These are phyloP conservation scores for Prietella phreatophila DNA, from an alignment of 2,113 vertebrate genomes.

Conservation along the genomic window DNA sequence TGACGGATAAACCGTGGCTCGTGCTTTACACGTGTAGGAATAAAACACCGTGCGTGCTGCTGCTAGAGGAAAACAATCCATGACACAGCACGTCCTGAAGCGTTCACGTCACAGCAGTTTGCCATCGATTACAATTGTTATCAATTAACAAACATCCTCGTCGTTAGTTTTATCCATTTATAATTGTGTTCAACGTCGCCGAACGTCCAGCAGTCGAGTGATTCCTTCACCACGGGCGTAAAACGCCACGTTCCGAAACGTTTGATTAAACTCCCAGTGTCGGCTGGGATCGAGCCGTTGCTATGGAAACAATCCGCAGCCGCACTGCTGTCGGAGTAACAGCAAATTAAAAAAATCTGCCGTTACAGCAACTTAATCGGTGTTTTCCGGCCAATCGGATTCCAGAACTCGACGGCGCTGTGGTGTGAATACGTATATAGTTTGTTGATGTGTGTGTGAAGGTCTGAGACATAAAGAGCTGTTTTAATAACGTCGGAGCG, in stretches of 20 bases:
- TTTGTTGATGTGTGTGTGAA: neutral
- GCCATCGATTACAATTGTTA: neutral
- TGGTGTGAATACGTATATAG: neutral
- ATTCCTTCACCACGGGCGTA: neutral
- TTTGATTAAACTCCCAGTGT: neutral
- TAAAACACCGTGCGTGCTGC: neutral
- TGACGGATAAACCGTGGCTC: constrained; percentile 25
- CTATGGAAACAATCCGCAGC: neutral
- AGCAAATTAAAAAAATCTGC: too few species aligned
- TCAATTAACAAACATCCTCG: neutral
- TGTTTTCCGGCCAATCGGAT: neutral
- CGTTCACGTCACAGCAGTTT: neutral
- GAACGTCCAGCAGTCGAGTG: neutral
- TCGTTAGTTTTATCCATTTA: neutral
- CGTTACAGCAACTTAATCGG: neutral
- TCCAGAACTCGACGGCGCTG: neutral
- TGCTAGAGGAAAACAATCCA: neutral
- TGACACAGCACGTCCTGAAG: neutral
- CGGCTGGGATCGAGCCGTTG: neutral
- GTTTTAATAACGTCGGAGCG: neutral
- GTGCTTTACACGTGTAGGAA: neutral
- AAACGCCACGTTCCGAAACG: neutral
- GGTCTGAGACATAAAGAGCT: neutral
- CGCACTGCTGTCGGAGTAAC: neutral
- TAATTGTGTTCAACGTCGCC: too few species aligned